Conservation (phyloP, 2,797 vertebrate species). For the Dicrostonyx torquatus region DNA sequence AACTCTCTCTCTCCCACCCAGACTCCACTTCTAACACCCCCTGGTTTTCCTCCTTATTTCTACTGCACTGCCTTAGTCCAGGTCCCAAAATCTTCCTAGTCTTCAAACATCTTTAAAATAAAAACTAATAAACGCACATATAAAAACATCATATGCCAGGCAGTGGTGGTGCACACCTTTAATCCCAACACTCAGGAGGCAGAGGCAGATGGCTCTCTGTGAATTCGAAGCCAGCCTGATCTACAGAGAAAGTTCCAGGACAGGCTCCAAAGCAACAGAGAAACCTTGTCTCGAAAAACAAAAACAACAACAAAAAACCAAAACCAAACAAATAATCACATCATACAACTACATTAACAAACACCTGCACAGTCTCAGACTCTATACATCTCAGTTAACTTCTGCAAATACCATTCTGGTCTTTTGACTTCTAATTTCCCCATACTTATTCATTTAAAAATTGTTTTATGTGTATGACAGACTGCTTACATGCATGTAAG, state of each 20-base stretch:
- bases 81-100: background rate
- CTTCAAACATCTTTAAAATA: background rate
- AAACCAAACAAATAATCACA: background rate
- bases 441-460: background rate
- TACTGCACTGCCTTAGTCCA: background rate
- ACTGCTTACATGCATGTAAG: background rate
- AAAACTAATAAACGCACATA: background rate
- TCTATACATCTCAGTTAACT: background rate
- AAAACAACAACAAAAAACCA: too few species aligned
- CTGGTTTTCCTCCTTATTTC: background rate
- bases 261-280: too few species aligned
- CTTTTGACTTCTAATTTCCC: background rate
- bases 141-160: background rate
- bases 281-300: too few species aligned
- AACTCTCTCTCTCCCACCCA: background rate
- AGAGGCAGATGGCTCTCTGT: too few species aligned
- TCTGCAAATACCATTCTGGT: background rate
- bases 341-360: background rate
- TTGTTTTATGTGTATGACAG: background rate
- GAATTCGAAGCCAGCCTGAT: too few species aligned
- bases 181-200: too few species aligned
- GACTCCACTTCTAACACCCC: background rate
- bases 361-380: background rate
- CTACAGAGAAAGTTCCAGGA: too few species aligned
- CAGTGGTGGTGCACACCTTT: too few species aligned